Conservation (phyloP, 2,797 vertebrate species). For the Euphonia xanthogaster region DNA sequence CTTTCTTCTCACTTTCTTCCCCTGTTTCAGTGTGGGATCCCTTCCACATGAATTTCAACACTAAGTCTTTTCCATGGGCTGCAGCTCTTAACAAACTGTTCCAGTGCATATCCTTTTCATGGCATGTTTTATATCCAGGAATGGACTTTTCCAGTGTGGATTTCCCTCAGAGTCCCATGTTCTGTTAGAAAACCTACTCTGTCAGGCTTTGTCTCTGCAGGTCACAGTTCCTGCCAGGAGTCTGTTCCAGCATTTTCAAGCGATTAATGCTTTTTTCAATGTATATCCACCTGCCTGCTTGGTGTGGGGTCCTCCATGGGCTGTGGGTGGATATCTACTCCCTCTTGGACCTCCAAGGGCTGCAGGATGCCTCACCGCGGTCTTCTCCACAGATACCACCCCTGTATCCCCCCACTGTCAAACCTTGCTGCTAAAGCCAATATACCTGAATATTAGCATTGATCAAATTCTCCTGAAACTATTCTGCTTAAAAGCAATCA, state of each 20-base stretch:
- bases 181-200: neutral
- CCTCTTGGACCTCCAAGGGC: neutral
- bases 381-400: neutral
- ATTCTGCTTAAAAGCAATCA: neutral
- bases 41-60: neutral
- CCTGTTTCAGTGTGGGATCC: neutral
- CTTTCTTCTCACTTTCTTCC: neutral
- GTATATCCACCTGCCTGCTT: neutral
- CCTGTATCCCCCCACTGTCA: accelerated
- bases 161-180: neutral
- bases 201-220: neutral
- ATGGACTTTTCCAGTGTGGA: neutral
- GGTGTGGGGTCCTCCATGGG: neutral
- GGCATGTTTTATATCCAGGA: neutral
- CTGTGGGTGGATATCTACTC: neutral
- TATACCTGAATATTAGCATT: neutral
- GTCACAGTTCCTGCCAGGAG: neutral
- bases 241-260: neutral
- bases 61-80: neutral
- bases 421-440: neutral
- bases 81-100: neutral
- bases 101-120: neutral
- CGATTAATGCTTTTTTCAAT: neutral
- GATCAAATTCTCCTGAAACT: neutral
- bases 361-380: neutral